Evolutionary conservation across 1,140 invertebrate species (phyloP), one percentile per base, ranked within the genome.

Genomic region (Helicoverpa armigera): DNA sequence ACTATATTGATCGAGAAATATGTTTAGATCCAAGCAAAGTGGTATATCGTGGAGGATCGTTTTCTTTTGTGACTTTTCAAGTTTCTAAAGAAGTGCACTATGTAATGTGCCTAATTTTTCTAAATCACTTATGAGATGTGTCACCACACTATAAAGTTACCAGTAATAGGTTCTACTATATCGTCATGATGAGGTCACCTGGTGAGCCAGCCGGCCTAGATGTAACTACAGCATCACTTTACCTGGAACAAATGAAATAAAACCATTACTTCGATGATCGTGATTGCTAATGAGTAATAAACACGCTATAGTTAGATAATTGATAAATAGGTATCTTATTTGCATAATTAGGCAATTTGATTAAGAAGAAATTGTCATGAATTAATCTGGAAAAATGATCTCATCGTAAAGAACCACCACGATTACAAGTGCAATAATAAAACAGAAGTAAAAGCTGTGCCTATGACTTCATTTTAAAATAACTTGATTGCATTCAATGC

Each of bases 181-280:
- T 2, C 35, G 35, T 67, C 63, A 67, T 16, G 63, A 48, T 67
- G 63, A 67, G 23, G n/a, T 67, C 63, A 67, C 13, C 63, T 14
- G 35, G 43, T 43, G n/a, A 43, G 31, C 63, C 35, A 67, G 23
- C 29, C 54, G 14, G 43, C 48, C 65, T 18, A 48, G 13, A 50
- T 10, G n/a, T 67, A 50, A 50, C 23, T n/a, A 56, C 51, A 54
- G 18, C 69, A 35, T 56, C 50, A 56, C 13, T 31, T 72, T 72
- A 72, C 69, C 69, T 72, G 69, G 31, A 72, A 72, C 69, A 56
- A 72, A 16, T n/a, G 35, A n/a, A 72, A 72, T 72, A 11, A 72
- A 56, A 14, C n/a, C 13, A 56, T 72, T 72, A 54, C 51, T 56
- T 35, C 16, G 14, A 12, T 35, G 23, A 72, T 72, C 16, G 69